These are phyloP conservation scores for Andrena trimmerana DNA, from an alignment of 2,888 invertebrate species.

Conservation along the genomic window DNA sequence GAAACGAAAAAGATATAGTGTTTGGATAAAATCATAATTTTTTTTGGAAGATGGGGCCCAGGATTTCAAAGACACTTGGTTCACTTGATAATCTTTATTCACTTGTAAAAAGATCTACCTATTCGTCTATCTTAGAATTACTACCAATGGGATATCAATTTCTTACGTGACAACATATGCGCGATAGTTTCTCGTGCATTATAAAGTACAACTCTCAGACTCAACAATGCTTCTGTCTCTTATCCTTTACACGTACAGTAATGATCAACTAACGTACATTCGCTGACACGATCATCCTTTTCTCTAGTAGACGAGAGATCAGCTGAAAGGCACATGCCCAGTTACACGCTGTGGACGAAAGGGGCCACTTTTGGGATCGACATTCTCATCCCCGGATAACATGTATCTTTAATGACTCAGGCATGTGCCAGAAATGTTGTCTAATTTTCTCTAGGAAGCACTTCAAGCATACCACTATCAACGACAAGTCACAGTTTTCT, in stretches of 20 bases:
- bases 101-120: slow-evolving; percentile 64
- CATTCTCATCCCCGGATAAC: no score
- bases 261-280: slow-evolving; percentile 55
- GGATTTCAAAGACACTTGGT: not conserved
- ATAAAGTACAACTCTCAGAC: slow-evolving; percentile 68
- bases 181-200: slow-evolving; percentile 58
- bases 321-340: not conserved
- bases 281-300: slow-evolving; percentile 58
- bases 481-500: no score
- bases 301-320: slow-evolving; percentile 56
- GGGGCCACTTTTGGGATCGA: no score
- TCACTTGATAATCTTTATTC: slow-evolving; percentile 63
- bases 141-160: slow-evolving; percentile 58
- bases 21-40: no score
- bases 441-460: slow-evolving; percentile 8
- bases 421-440: not conserved
- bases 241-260: slow-evolving; percentile 34
- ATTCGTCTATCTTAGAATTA: slow-evolving; percentile 58
- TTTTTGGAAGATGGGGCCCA: no score
- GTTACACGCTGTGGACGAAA: no score
- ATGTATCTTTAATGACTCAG: not conserved
- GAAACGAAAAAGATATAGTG: no score
- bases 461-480: not conserved
- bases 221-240: slow-evolving; percentile 51
- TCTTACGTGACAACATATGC: slow-evolving; percentile 48